Conservation (phyloP, 1,140 invertebrate species). For the Cyrtorhinus lividipennis region DNA sequence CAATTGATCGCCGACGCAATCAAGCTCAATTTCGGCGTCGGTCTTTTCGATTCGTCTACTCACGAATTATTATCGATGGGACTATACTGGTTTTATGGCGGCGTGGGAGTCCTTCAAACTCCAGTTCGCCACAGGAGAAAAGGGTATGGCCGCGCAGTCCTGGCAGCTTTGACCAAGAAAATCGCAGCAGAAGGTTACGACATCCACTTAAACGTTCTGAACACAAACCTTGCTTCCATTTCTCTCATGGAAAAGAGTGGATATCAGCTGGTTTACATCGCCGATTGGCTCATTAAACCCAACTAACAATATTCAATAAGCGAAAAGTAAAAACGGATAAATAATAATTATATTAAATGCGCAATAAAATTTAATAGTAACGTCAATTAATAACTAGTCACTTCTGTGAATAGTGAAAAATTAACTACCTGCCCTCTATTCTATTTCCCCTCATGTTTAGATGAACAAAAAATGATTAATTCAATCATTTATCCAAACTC, state of each 20-base stretch:
- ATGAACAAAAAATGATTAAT: no score
- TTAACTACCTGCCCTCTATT: no score
- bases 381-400: no score
- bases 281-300: no score
- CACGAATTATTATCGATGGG: background rate
- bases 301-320: no score
- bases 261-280: no score
- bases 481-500: no score
- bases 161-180: background rate
- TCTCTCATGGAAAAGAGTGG: background rate
- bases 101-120: conserved; percentile 4
- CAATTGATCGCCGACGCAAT: background rate
- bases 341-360: no score
- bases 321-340: no score
- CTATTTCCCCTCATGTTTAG: no score
- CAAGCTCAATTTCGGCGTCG: background rate
- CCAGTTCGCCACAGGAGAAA: background rate
- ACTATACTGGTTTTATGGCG: conserved; percentile 6
- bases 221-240: background rate
- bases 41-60: background rate
- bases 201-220: background rate
- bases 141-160: background rate
- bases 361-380: no score
- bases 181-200: background rate
- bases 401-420: no score